Evolutionary conservation across 1,140 invertebrate species (phyloP), one percentile per base, ranked within the genome.

Genomic region (Saccostrea cuccullata): DNA sequence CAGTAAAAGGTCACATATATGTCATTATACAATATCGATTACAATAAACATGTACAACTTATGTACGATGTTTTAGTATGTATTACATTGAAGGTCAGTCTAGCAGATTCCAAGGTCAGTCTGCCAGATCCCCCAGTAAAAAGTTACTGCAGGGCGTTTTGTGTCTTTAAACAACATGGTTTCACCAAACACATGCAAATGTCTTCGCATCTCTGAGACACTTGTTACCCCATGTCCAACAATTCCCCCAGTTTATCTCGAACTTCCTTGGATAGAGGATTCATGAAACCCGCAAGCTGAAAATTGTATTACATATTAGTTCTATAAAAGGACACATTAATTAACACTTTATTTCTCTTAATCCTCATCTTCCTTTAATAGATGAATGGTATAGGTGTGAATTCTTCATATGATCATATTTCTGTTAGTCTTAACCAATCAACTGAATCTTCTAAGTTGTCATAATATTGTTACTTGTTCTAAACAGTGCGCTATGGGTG

Each of bases 211-310:
- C 82, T 87, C 86, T 30, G 73, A 36, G 40, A 87, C 86, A 87
- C 86, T 87, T 55, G 55, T 64, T 55, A 87, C 86, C 30, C 86
- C 86, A 64, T 87, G 86, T 30, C 87, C 82, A 55, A 84, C 87
- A 23, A 88, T 70, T 88, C 82, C 11, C 17, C 82, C 5, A 88
- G 56, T 84, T 88, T 88, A 26, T 84, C 82, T n/a, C 60, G 47
- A 17, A 88, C 87, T 30, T 88, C 82, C 84, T 88, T 88, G 82
- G 55, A 60, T 47, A 84, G 30, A 60, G 26, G 87, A 60, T 84
- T 84, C 87, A 88, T 88, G 55, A 88, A 88, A 15, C 87, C 87
- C 23, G 73, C 84, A n/a, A 88, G 36, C 87, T 88, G 47, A 84
- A 88, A 88, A 30, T 55, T 83, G 40, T 23, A 47, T 26, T 17